Evolutionary conservation across 1,140 invertebrate genomes (phyloP), one percentile per base, ranked within the genome.

Genomic region (Chelonus insularis): DNA sequence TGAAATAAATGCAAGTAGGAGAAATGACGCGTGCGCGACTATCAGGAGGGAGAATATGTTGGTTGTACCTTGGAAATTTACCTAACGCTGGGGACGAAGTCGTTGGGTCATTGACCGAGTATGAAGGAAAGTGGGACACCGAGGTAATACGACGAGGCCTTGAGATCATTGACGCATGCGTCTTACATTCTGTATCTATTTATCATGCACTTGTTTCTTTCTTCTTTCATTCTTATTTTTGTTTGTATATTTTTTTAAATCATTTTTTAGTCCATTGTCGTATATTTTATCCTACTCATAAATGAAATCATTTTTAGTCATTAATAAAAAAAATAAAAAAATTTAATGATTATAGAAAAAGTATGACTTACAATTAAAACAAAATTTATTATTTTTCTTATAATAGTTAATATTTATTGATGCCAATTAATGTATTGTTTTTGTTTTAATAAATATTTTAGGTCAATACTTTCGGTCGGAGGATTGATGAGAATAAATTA

Each of bases 101-200:
- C 45, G 18, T 43, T 57, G 66, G 77, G 76, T 81, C 77, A 74
- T 76, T 81, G 78, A 79, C 79, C 79, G 78, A 69, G 66, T 70
- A 67, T 67, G 64, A 73, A 77, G 76, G 77, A 80, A 81, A 81
- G 79, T 81, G 75, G 77, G 78, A 79, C 73, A 73, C 54, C 68
- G 66, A 68, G 68, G 64, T 74, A 74, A 73, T 73, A 69, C 72
- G 63, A 64, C 48, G 55, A 68, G 68, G 71, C 73, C 73, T 75
- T 75, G 73, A 75, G 71, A 73, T 67, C 57, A 60, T 62, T 72
- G 64, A 72, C 73, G 73, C 73, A 73, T 75, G 73, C 73, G 73
- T 68, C 16, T 57, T 37, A 32, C 32, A 29, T 58, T 61, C 56
- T 25, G 4, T 48, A 39, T 55, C 23, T 18, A 8, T 48, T 41